phyloP scores from a whole-genome alignment of 2,888 invertebrate species.

The Dicycla oo region DNA sequence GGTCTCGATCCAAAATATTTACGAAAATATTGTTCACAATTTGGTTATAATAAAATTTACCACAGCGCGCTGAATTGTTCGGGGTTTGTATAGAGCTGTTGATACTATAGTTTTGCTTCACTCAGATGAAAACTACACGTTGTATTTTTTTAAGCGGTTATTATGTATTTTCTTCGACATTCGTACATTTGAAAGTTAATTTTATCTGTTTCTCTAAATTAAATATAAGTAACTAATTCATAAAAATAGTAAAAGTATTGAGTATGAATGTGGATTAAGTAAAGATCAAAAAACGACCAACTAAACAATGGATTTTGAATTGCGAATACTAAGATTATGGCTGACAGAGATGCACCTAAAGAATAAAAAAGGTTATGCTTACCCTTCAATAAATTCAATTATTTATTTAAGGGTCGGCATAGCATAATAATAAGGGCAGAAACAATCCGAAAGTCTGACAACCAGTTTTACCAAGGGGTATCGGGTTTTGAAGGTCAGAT shows the following conservation, averaged over 20 bases:
- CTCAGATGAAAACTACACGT: no score
- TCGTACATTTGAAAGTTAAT: not conserved
- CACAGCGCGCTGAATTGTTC: conserved; percentile 75
- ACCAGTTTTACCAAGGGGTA: no score
- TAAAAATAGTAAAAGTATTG: no score
- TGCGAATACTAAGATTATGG: not conserved
- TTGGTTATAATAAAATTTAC: conserved; percentile 88
- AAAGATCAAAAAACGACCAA: not conserved
- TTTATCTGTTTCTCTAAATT: not conserved
- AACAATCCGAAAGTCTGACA: no score
- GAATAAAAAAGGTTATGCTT: no score
- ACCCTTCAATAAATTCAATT: not conserved
- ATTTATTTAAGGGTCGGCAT: no score
- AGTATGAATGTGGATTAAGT: not conserved
- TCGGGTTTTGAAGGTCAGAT: no score
- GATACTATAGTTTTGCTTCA: conserved; percentile 52
- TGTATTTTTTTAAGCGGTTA: no score
- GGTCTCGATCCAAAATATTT: conserved; percentile 87
- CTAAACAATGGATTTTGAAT: not conserved
- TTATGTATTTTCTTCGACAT: not conserved
- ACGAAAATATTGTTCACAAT: conserved; percentile 89
- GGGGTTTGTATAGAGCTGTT: conserved; percentile 75
- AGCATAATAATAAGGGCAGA: not conserved
- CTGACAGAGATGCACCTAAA: not conserved
- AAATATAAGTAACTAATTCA: not conserved